Evolutionary conservation across 1,140 invertebrate genomes (phyloP).

Genomic region (Macrobrachium rosenbergii): DNA sequence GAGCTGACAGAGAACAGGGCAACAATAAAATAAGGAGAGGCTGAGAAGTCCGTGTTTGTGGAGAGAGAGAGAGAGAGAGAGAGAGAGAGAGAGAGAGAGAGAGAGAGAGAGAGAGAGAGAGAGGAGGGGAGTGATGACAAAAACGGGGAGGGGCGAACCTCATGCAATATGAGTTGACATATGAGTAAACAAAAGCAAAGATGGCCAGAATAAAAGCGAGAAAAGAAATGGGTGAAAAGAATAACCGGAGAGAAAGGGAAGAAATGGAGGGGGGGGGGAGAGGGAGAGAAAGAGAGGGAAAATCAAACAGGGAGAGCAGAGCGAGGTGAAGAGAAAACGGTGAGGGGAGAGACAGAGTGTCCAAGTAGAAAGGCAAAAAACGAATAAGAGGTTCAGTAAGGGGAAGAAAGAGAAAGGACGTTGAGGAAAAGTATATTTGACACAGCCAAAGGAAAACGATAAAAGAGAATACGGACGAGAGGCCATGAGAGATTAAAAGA

Average conservation of each 20-base stretch:
- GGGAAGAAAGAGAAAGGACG: background rate
- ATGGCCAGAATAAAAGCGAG: background rate
- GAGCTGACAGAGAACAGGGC: too few relatives aligned
- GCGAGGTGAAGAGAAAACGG: background rate
- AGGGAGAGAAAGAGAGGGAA: background rate
- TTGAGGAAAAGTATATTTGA: background rate
- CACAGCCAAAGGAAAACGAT: background rate
- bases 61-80: conserved; percentile 1
- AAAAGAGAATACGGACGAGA: too few relatives aligned
- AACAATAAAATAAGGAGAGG: too few relatives aligned
- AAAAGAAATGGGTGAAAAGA: background rate
- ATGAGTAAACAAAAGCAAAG: background rate
- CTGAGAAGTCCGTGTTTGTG: too few relatives aligned
- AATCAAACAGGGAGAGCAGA: background rate
- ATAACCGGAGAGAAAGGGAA: background rate
- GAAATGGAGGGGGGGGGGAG: too few relatives aligned
- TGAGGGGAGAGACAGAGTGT: background rate
- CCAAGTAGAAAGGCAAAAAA: too few relatives aligned
- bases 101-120: background rate
- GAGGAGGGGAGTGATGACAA: background rate
- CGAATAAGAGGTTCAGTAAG: background rate
- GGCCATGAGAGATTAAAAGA: too few relatives aligned
- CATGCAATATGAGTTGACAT: background rate
- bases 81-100: background rate
- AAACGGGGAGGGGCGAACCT: too few relatives aligned